Percentiles rank a stretch among this genome's conserved stretches.
These are phyloP conservation scores for Neotoxoptera formosana DNA, from an alignment of 1,140 invertebrate genomes.

Conservation along the genomic window DNA sequence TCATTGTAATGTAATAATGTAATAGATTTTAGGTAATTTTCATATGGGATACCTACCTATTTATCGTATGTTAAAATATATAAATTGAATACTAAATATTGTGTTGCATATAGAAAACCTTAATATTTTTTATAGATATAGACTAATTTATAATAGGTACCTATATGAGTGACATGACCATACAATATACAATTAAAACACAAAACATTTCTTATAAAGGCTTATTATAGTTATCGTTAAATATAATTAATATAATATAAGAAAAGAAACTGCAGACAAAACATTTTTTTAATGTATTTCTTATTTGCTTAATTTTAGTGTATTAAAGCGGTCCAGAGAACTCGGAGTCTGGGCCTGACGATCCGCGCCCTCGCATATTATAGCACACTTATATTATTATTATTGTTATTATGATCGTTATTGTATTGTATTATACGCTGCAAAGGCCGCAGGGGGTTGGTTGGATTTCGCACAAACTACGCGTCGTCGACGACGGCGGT, in stretches of 20 bases:
- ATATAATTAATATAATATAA: too few species aligned
- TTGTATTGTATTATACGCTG: background rate
- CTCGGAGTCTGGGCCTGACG: background rate
- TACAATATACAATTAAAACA: background rate
- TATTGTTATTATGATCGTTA: background rate
- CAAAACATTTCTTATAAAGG: background rate
- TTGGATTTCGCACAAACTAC: background rate
- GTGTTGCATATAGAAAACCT: background rate
- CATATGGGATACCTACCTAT: too few species aligned
- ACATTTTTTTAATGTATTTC: background rate
- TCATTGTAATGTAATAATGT: too few species aligned
- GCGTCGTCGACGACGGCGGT: background rate
- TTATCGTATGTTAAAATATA: too few species aligned
- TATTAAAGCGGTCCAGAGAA: background rate
- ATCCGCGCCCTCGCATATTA: background rate
- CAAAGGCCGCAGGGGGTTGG: background rate
- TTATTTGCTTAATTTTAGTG: background rate
- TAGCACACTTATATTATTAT: background rate
- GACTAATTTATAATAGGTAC: background rate
- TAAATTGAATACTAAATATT: too few species aligned
- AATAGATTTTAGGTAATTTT: too few species aligned
- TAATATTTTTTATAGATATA: background rate
- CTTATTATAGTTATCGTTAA: background rate
- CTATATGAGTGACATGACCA: too few species aligned
- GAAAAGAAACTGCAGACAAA: background rate